Evolutionary conservation across 2,888 invertebrate species (phyloP), one percentile per base, ranked within the genome.

Genomic region (Apodemia mormo): DNA sequence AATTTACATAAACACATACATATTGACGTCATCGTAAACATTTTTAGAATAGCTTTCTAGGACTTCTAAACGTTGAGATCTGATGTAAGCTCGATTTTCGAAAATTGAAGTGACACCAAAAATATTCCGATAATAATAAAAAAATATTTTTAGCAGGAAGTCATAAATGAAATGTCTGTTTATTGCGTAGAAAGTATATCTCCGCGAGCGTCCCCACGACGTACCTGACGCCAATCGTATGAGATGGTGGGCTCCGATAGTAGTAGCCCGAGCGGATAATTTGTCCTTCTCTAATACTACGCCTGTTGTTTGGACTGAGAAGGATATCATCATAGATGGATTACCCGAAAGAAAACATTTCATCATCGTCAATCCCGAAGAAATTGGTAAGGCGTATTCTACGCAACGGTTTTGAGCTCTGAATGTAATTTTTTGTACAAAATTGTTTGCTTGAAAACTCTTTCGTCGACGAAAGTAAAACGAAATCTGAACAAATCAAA

Each of bases 281-380:
- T 81, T 96, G 61, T 89, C 95, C 81, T 95, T 96, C 78, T 84
- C 81, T 3, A 94, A 95, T 71, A 93, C 94, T 0, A 93, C 89
- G 0, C 95, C 96, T 0, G 80, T 84, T 2, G 83, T 87, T 0
- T 97, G 97, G 96, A 94, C 96, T 68, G 89, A 89, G 65, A 92
- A 91, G 54, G 93, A 95, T 69, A 80, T 95, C 1, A 91, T 84
- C 9, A 78, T 96, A 0, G 80, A 80, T 0, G 87, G 94, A 70
- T 86, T 96, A 78, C 95, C 96, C 0, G 84, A 80, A 0, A 87
- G 92, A 37, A 90, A 96, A 67, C 85, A 95, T 68, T 97, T 97
- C 80, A 94, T 97, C 67, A 96, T 97, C 70, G 94, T 97, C 0
- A 97, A 97, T 86, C 96, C 97, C 6, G 97, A 97, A 80, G 97